Conservation (phyloP, 2,888 invertebrate species). For the Mythimna vitellina region DNA sequence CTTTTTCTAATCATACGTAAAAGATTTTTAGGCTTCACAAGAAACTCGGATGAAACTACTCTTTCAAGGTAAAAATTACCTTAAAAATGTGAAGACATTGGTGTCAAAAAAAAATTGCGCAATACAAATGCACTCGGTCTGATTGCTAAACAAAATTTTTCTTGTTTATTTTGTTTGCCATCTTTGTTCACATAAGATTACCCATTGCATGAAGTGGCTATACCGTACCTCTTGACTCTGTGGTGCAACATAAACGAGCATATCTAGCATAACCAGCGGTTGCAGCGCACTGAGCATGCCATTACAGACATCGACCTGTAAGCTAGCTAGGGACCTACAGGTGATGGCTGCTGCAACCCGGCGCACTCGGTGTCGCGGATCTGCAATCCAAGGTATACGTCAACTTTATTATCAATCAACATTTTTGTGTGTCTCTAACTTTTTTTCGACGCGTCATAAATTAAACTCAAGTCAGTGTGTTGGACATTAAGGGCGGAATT, state of each 20-base stretch:
- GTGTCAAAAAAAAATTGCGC: no score
- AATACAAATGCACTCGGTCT: no score
- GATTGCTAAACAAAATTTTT: not conserved
- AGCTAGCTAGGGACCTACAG: conserved; percentile 79
- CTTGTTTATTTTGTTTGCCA: not conserved
- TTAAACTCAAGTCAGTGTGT: not conserved
- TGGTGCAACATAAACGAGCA: conserved; percentile 51
- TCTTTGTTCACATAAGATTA: conserved; percentile 5
- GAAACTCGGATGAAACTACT: not conserved
- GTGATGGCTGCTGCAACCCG: conserved; percentile 72
- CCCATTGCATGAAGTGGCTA: conserved; percentile 13
- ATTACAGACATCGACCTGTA: conserved; percentile 67
- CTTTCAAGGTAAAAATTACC: not conserved
- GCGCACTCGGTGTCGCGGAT: conserved; percentile 78
- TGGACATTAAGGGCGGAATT: no score
- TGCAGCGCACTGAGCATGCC: conserved; percentile 60
- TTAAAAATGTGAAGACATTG: not conserved
- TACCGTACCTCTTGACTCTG: conserved; percentile 24
- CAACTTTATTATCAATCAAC: conserved; percentile 16
- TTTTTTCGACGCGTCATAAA: not conserved
- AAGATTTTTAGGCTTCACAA: conserved; percentile 21
- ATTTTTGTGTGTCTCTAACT: not conserved
- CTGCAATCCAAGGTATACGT: conserved; percentile 77
- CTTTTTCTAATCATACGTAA: conserved; percentile 25
- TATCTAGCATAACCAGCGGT: conserved; percentile 48